Percentiles rank a stretch among this genome's conserved stretches.
Evolutionary conservation across 2,888 invertebrate genomes (phyloP).

Genomic region (Eutolmus rufibarbis): DNA sequence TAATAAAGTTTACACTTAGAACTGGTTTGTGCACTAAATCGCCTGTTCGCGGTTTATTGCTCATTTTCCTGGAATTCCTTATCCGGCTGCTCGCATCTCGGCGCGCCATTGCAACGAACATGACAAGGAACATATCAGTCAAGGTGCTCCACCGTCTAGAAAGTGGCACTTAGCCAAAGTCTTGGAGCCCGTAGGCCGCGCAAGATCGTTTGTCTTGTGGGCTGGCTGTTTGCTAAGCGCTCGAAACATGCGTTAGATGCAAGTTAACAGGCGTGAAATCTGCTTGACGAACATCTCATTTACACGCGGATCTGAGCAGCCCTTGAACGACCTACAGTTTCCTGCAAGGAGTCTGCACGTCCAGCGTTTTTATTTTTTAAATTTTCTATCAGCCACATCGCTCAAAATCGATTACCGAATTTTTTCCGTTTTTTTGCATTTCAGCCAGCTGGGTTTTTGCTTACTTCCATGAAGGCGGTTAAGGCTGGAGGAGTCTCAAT

Average conservation of each 20-base stretch:
- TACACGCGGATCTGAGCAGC: not conserved
- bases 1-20: constrained; percentile 28
- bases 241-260: not conserved
- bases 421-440: not conserved
- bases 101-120: not conserved
- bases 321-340: constrained; percentile 23
- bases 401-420: not conserved
- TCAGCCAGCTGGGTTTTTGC: not conserved
- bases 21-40: constrained; percentile 7
- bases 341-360: not conserved
- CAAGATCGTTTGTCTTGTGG: not conserved
- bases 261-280: not conserved
- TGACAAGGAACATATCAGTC: constrained; percentile 34
- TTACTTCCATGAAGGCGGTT: not conserved
- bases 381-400: not conserved
- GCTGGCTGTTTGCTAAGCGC: not conserved
- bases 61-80: constrained; percentile 26
- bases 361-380: not conserved
- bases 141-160: constrained; percentile 12
- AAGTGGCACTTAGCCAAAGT: not conserved
- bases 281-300: not conserved
- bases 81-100: constrained; percentile 1
- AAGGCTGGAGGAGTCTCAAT: not conserved
- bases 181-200: not conserved
- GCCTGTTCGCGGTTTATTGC: constrained; percentile 2